phyloP scores from a whole-genome alignment of 1,140 invertebrate genomes.

The Pogonognathellus flavescens region DNA sequence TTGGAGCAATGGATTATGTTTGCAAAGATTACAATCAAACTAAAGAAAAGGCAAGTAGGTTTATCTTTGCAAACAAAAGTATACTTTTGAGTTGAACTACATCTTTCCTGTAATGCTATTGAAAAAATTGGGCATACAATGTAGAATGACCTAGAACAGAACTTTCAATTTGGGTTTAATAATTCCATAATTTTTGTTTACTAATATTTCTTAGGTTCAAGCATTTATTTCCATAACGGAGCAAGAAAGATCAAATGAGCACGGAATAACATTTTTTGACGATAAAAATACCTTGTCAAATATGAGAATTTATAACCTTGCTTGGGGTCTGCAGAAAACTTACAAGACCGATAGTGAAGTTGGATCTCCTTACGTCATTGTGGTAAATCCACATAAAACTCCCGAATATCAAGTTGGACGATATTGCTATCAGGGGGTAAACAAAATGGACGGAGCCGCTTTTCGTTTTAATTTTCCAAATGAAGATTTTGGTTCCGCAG shows the following conservation, averaged over 20 bases:
- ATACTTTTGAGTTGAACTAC: too few species aligned
- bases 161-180: too few species aligned
- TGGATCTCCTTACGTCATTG: not conserved
- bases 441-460: not conserved
- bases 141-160: too few species aligned
- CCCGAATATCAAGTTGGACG: not conserved
- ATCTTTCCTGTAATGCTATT: too few species aligned
- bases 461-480: not conserved
- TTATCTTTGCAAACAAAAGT: too few species aligned
- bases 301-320: not conserved
- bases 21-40: not conserved
- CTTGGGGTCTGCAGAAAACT: not conserved
- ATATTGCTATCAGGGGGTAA: not conserved
- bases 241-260: not conserved
- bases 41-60: not conserved
- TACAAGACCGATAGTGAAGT: not conserved
- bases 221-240: not conserved
- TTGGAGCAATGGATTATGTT: not conserved
- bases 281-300: not conserved
- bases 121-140: too few species aligned
- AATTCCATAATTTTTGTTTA: not conserved
- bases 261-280: slow-evolving; percentile 10
- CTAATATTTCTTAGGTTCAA: not conserved
- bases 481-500: not conserved
- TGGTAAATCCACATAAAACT: not conserved